Evolutionary conservation across 2,888 invertebrate species (phyloP), one percentile per base, ranked within the genome.

Genomic region (Heliconius sara): DNA sequence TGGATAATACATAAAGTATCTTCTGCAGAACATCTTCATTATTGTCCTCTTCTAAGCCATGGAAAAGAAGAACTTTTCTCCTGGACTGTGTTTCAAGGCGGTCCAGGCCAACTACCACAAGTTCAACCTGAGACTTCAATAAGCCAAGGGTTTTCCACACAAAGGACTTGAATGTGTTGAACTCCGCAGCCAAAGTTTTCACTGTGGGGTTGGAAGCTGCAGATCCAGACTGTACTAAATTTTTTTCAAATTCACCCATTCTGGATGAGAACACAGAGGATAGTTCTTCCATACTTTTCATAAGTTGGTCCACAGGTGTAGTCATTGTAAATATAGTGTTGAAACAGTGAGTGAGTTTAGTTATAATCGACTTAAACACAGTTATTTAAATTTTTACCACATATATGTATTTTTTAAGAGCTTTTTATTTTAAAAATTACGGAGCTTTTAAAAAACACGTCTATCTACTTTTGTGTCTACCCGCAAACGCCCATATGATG

Each of bases 231-330:
- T 68, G 52, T 19, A 30, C 27, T 2, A 76, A n/a, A n/a, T 76
- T 68, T 34, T 76, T 76, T 34, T 68, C 76, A 65, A 68, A 76
- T n/a, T 76, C 76, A 34, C 68, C 68, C 66, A 66, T 66, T 39
- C 76, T 78, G 47, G 27, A 57, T 22, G 43, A 43, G 43, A 43
- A 43, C 13, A 43, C 13, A 43, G 43, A 43, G 43, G 68, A 19
- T 2, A 68, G 22, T 13, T 34, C 34, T 2, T 30, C 30, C 39
- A 12, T 68, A 7, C 57, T 19, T 57, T 43, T 68, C 19, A 68
- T 6, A 10, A 68, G 68, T 43, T 39, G 39, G 9, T 68, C 68
- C 30, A 68, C 68, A 68, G 68, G 68, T n/a, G 68, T 68, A n/a
- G 34, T 34, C 68, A 68, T 68, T 39, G 22, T 68, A 0, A 10